phyloP scores from a whole-genome alignment of 2,888 invertebrate species.

The Julus scandinavius region DNA sequence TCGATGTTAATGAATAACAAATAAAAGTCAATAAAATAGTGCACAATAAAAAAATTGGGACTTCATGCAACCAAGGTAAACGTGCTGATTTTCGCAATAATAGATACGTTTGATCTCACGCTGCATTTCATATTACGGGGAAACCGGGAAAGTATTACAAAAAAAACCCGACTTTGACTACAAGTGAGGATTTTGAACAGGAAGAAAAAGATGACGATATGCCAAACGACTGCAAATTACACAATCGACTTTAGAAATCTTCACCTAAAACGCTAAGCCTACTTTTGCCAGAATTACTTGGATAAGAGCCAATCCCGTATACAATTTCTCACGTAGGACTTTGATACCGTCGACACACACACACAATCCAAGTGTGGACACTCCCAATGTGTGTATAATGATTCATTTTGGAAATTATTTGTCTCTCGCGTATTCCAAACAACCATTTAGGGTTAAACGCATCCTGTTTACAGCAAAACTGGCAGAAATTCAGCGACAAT shows the following conservation, averaged over 20 bases:
- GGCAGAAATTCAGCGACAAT: not conserved
- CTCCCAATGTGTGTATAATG: slow-evolving; percentile 43
- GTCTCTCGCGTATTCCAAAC: slow-evolving; percentile 31
- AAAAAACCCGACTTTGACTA: not conserved
- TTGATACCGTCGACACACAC: not conserved
- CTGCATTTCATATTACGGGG: not conserved
- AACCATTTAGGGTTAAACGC: slow-evolving; percentile 17
- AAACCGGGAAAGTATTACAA: not conserved
- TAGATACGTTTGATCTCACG: not conserved
- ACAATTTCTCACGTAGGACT: not conserved
- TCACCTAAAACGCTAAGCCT: not conserved
- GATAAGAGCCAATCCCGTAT: not conserved
- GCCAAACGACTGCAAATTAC: slow-evolving; percentile 22
- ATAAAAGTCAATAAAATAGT: not conserved
- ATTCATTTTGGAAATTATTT: slow-evolving; percentile 24
- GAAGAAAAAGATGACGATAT: slow-evolving; percentile 1
- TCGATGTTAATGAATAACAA: slow-evolving; percentile 4
- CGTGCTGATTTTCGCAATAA: not conserved
- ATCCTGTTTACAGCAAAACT: slow-evolving; percentile 25
- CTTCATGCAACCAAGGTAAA: not conserved
- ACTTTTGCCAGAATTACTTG: slow-evolving; percentile 7
- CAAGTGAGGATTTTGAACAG: not conserved
- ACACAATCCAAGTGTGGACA: not conserved
- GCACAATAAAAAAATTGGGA: not conserved
- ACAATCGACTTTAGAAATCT: slow-evolving; percentile 44